A percentile compares a stretch with the other conserved stretches of the same genome.
Conservation (phyloP, 2,888 invertebrate genomes). For the Chrysolina americana region DNA sequence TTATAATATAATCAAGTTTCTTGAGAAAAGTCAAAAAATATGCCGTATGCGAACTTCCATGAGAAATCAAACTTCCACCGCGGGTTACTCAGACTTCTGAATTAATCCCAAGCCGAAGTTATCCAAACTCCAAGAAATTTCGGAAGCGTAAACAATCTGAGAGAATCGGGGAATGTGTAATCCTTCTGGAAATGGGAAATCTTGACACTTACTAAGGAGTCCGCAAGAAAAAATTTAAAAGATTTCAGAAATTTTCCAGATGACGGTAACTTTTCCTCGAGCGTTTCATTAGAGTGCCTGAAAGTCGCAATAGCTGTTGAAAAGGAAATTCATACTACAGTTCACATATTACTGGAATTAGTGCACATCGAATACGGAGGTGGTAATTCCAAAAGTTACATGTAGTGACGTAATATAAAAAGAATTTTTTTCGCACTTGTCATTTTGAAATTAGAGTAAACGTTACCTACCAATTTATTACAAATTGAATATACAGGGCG, state of each 20-base stretch:
- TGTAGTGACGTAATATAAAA: no score
- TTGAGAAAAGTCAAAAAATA: not conserved
- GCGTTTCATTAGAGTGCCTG: not conserved
- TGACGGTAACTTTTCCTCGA: constrained; percentile 6
- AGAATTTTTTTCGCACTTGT: no score
- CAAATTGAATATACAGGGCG: no score
- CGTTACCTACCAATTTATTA: no score
- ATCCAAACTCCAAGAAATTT: constrained; percentile 9
- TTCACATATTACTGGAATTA: no score
- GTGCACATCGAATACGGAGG: no score
- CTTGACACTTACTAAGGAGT: constrained; percentile 26
- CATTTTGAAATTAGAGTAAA: no score
- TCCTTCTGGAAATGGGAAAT: constrained; percentile 33
- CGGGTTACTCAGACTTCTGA: not conserved
- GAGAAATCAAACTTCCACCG: not conserved
- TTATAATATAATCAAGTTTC: no score
- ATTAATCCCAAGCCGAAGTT: constrained; percentile 8
- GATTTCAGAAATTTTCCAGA: constrained; percentile 24
- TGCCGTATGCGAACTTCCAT: not conserved
- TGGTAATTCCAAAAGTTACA: no score
- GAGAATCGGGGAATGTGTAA: constrained; percentile 28
- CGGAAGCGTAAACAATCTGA: constrained; percentile 28
- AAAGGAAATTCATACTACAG: no score
- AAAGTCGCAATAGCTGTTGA: not conserved
- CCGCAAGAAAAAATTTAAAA: constrained; percentile 21